phyloP scores from a whole-genome alignment of 2,113 vertebrate species.

The Mionectes macconnelli region DNA sequence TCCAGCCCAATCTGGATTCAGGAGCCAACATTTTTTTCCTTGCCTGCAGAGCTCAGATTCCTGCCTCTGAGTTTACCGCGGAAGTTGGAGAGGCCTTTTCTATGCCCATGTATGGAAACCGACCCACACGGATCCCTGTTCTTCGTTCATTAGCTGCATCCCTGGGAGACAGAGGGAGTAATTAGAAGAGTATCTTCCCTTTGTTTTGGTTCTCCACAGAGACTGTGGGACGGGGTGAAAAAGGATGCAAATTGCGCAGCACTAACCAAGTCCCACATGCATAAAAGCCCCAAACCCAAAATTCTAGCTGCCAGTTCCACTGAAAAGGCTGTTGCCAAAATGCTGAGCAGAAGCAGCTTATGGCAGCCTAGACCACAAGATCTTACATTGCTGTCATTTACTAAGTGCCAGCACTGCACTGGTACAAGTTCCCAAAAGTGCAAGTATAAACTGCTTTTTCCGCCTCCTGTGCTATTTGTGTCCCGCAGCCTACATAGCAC shows the following conservation, averaged over 20 bases:
- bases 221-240: conserved; percentile 29
- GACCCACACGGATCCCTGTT: conserved; percentile 67
- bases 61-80: conserved; percentile 60
- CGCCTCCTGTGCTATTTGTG: neutral
- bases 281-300: conserved; percentile 29
- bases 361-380: neutral
- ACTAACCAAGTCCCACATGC: conserved; percentile 28
- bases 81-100: conserved; percentile 65
- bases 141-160: conserved; percentile 65
- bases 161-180: conserved; percentile 70
- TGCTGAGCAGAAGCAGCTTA: neutral
- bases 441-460: neutral
- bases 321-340: neutral
- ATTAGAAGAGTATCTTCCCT: conserved; percentile 53
- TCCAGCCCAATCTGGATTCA: conserved; percentile 62
- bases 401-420: neutral
- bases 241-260: neutral
- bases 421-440: neutral
- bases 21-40: conserved; percentile 57
- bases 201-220: conserved; percentile 52
- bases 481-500: neutral
- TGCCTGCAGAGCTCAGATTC: conserved; percentile 62
- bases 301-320: neutral
- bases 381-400: neutral
- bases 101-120: conserved; percentile 65